These are phyloP conservation scores for Hydrotaea cyrtoneurina DNA, from an alignment of 2,888 invertebrate genomes.

Conservation along the genomic window DNA sequence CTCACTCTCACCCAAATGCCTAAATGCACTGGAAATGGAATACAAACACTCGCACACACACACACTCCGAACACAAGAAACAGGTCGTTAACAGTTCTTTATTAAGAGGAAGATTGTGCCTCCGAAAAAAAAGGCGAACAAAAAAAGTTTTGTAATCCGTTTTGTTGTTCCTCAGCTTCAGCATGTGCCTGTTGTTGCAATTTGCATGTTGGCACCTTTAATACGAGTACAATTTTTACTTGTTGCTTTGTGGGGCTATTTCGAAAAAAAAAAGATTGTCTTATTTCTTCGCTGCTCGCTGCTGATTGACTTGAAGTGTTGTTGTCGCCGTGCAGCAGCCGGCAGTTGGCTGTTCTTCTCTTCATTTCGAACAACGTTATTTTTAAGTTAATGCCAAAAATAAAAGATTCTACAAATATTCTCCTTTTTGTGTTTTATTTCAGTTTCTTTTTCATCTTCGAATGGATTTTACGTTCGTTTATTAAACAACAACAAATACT, in stretches of 20 bases:
- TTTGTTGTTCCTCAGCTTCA: background rate
- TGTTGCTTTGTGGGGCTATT: slow-evolving; percentile 37
- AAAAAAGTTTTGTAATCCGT: slow-evolving; percentile 13
- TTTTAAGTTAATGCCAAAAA: slow-evolving; percentile 54
- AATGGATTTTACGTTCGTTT: background rate
- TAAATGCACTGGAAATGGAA: background rate
- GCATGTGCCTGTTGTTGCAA: slow-evolving; percentile 5
- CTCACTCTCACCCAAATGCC: background rate
- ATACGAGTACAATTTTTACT: background rate
- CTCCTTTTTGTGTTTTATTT: background rate
- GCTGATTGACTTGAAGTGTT: slow-evolving; percentile 13
- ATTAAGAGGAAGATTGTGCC: slow-evolving; percentile 50
- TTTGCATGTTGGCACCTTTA: slow-evolving; percentile 66
- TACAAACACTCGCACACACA: background rate
- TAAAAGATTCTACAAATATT: slow-evolving; percentile 44
- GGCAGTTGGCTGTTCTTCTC: slow-evolving; percentile 39
- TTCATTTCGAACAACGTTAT: slow-evolving; percentile 41
- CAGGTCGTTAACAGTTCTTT: slow-evolving; percentile 62
- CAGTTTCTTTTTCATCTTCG: background rate
- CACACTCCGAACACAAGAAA: slow-evolving; percentile 53
- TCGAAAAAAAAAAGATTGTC: slow-evolving; percentile 16
- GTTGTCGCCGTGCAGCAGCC: slow-evolving; percentile 19
- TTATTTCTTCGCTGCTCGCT: background rate
- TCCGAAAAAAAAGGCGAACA: slow-evolving; percentile 11
- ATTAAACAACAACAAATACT: background rate